Conservation (phyloP, 2,113 vertebrate species). For the Pituophis catenifer region DNA sequence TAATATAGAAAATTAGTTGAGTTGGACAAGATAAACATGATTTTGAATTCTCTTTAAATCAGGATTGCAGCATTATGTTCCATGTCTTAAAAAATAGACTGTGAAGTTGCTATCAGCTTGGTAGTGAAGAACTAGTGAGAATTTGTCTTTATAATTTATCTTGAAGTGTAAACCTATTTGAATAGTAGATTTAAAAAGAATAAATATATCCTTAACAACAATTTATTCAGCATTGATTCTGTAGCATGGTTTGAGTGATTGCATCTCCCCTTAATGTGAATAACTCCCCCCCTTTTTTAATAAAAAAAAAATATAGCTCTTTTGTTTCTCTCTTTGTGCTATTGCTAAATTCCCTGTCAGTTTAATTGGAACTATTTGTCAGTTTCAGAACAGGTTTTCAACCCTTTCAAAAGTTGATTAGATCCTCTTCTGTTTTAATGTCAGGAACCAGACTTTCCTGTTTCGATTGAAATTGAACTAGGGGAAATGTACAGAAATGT, state of each 20-base stretch:
- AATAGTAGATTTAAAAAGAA: background rate
- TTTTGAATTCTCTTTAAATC: background rate
- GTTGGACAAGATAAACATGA: background rate
- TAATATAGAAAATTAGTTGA: background rate
- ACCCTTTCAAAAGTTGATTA: background rate
- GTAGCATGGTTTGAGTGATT: background rate
- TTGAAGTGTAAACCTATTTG: background rate
- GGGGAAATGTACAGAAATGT: background rate
- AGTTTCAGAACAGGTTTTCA: background rate
- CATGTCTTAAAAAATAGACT: background rate
- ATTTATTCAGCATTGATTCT: background rate
- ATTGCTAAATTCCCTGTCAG: background rate
- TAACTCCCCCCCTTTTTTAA: background rate
- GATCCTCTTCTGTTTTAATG: background rate
- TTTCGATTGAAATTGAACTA: background rate
- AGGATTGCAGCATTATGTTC: background rate
- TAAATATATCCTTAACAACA: background rate
- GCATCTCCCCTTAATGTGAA: background rate
- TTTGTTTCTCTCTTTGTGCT: background rate
- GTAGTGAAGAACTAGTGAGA: background rate
- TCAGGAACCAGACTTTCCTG: background rate
- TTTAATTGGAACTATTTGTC: background rate
- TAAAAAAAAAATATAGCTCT: background rate
- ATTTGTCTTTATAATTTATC: background rate
- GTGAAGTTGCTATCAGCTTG: background rate